These are phyloP conservation scores for Esox masquinongy DNA, from an alignment of 2,797 vertebrate species.

Conservation along the genomic window DNA sequence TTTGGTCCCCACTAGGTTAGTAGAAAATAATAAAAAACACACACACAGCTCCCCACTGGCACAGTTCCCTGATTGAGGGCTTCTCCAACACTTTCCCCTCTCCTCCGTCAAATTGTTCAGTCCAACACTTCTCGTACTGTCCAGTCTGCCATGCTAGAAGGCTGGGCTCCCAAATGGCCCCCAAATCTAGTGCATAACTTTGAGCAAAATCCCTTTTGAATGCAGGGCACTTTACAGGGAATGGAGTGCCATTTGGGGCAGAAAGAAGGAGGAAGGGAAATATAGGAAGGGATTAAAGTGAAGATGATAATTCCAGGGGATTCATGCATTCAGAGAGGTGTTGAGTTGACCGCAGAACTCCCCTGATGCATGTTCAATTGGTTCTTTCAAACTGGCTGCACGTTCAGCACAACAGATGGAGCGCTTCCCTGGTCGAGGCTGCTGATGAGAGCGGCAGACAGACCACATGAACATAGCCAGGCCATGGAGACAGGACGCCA, in stretches of 20 bases:
- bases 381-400: slow-evolving; percentile 63
- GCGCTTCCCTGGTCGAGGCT: slow-evolving; percentile 47
- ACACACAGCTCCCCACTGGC: slow-evolving; percentile 14
- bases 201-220: no score
- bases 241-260: background rate
- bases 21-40: background rate
- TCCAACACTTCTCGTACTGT: slow-evolving; percentile 35
- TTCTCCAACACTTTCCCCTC: slow-evolving; percentile 55
- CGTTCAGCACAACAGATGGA: slow-evolving; percentile 71
- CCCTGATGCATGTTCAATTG: slow-evolving; percentile 63
- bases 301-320: slow-evolving; percentile 55
- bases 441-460: no score
- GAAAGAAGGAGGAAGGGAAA: background rate
- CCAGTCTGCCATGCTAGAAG: slow-evolving; percentile 25
- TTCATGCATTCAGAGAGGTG: slow-evolving; percentile 63
- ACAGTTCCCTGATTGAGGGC: background rate
- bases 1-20: no score
- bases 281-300: slow-evolving; percentile 29
- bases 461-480: no score
- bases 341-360: slow-evolving; percentile 65
- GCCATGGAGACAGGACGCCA: no score
- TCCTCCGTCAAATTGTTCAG: slow-evolving; percentile 70
- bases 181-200: no score
- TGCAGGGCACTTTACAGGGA: background rate
- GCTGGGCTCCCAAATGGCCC: no score